These are phyloP conservation scores for Rhodeus uyekii DNA, from an alignment of 2,797 vertebrate genomes.

Conservation along the genomic window DNA sequence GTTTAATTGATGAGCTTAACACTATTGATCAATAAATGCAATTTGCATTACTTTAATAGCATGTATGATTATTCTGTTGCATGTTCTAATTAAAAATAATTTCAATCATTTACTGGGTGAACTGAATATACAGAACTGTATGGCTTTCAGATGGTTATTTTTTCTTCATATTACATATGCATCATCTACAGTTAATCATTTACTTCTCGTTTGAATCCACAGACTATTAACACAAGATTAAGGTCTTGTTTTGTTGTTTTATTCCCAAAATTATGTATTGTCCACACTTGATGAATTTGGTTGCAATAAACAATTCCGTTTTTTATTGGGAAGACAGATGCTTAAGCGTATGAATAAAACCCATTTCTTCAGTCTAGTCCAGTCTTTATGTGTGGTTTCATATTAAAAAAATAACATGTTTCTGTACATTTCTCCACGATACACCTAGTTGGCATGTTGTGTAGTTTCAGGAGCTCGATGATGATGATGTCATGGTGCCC, in stretches of 20 bases:
- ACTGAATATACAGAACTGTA: not conserved
- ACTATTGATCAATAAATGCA: not conserved
- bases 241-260: not conserved
- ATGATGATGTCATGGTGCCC: conserved; percentile 65
- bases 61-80: not conserved
- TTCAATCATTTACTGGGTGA: not conserved
- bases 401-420: not conserved
- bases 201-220: not conserved
- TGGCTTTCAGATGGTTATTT: not conserved
- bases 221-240: not conserved
- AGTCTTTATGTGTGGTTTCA: not conserved
- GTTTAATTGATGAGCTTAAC: not conserved
- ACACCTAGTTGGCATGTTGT: too few species aligned
- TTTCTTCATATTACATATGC: too few species aligned
- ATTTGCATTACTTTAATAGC: not conserved
- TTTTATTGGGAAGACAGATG: not conserved
- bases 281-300: not conserved
- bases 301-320: not conserved
- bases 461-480: conserved; percentile 36
- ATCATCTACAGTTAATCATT: not conserved
- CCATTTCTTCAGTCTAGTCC: not conserved
- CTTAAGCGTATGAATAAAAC: not conserved
- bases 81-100: not conserved
- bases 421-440: too few species aligned
- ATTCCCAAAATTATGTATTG: not conserved